phyloP scores from a whole-genome alignment of 1,140 invertebrate species.

The Meteorus sp. region DNA sequence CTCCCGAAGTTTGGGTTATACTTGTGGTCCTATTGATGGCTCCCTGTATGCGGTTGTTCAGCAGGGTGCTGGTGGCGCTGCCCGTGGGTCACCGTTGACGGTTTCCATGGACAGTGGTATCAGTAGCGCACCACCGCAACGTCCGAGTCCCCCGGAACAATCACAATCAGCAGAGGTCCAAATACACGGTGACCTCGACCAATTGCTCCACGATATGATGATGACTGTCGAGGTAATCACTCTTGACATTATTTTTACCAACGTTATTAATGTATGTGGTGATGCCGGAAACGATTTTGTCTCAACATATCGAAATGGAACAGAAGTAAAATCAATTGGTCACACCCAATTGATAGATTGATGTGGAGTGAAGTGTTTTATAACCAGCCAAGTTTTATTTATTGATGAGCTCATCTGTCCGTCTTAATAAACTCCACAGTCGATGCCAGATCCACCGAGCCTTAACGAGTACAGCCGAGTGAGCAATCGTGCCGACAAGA shows the following conservation, averaged over 20 bases:
- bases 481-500: constrained; percentile 43
- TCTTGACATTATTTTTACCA: not conserved
- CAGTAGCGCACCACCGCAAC: constrained; percentile 64
- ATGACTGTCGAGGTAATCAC: constrained; percentile 72
- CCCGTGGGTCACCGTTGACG: constrained; percentile 70
- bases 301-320: constrained; percentile 5
- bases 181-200: constrained; percentile 68
- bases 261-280: not conserved
- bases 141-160: constrained; percentile 52
- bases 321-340: constrained; percentile 10
- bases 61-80: constrained; percentile 57
- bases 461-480: constrained; percentile 41
- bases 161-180: constrained; percentile 42
- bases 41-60: constrained; percentile 84
- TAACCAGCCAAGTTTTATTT: not conserved
- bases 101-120: constrained; percentile 85
- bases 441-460: constrained; percentile 52
- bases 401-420: not conserved
- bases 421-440: constrained; percentile 35
- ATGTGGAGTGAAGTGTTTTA: not conserved
- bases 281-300: constrained; percentile 1
- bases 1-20: constrained; percentile 63
- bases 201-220: constrained; percentile 79
- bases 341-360: not conserved
- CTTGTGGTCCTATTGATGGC: constrained; percentile 82